Evolutionary conservation across 2,888 invertebrate species (phyloP).

Genomic region (Bhutanitis thaidina): DNA sequence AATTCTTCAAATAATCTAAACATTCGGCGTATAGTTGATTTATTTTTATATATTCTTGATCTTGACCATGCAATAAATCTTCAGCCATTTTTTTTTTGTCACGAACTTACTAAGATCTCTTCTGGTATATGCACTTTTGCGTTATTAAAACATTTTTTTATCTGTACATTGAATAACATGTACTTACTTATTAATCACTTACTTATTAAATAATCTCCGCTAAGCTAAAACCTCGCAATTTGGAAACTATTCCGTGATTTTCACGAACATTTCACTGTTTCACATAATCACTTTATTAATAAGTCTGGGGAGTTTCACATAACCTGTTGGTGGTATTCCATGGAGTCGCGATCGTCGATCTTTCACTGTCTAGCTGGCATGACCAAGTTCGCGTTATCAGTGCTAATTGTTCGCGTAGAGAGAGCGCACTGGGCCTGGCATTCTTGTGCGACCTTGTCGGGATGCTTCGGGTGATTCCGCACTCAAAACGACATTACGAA

Average conservation of each 20-base stretch:
- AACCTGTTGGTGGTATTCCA: not conserved
- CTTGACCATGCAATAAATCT: slow-evolving; percentile 27
- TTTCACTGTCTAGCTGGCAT: slow-evolving; percentile 1
- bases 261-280: not conserved
- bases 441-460: slow-evolving; percentile 38
- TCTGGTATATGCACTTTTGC: no score
- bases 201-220: no score
- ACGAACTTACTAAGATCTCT: no score
- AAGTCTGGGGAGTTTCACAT: not conserved
- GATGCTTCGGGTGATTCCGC: slow-evolving; percentile 33
- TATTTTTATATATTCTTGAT: slow-evolving; percentile 51
- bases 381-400: slow-evolving; percentile 37
- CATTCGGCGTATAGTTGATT: slow-evolving; percentile 65
- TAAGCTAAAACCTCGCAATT: no score
- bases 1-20: slow-evolving; percentile 50
- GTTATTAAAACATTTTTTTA: no score
- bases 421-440: slow-evolving; percentile 33
- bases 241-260: no score
- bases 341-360: not conserved
- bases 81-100: slow-evolving; percentile 35
- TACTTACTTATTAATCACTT: no score
- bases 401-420: slow-evolving; percentile 39
- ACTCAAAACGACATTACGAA: not conserved
- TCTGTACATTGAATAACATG: no score
- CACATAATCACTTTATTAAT: not conserved